phyloP scores from a whole-genome alignment of 2,797 vertebrate species.

The Phrynocephalus guinanensis region DNA sequence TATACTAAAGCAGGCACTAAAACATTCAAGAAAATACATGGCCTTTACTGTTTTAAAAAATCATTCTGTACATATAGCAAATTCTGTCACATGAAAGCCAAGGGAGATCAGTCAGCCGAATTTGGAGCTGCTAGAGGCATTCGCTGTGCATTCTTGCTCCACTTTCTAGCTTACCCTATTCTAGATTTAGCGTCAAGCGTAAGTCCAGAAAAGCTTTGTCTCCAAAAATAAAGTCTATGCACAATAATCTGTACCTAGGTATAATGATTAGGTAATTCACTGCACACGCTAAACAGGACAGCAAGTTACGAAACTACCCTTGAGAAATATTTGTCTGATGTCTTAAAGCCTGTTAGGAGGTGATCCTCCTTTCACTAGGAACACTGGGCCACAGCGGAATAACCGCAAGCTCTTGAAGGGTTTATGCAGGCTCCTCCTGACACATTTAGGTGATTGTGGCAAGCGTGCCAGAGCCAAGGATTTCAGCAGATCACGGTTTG shows the following conservation, averaged over 20 bases:
- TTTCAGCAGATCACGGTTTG: neutral
- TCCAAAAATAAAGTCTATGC: neutral
- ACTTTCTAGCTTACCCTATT: slow-evolving; percentile 14
- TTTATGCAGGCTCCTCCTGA: neutral
- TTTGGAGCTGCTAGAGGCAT: neutral
- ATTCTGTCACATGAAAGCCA: neutral
- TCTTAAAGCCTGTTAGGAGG: neutral
- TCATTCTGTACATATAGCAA: neutral
- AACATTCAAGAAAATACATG: neutral
- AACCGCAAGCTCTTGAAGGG: neutral
- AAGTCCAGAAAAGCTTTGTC: neutral
- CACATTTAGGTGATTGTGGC: neutral
- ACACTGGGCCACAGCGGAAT: neutral
- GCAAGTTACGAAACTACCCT: slow-evolving; percentile 7
- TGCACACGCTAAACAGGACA: neutral
- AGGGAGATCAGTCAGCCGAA: neutral
- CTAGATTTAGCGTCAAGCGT: slow-evolving; percentile 3
- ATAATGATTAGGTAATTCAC: neutral
- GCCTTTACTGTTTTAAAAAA: neutral
- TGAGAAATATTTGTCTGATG: slow-evolving; percentile 28
- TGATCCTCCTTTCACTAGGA: neutral
- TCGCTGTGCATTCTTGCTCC: neutral
- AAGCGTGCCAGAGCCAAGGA: neutral
- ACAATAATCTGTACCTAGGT: neutral
- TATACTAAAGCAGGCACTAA: neutral